Evolutionary conservation across 2,888 invertebrate genomes (phyloP).

Genomic region (Anarsia innoxiella): DNA sequence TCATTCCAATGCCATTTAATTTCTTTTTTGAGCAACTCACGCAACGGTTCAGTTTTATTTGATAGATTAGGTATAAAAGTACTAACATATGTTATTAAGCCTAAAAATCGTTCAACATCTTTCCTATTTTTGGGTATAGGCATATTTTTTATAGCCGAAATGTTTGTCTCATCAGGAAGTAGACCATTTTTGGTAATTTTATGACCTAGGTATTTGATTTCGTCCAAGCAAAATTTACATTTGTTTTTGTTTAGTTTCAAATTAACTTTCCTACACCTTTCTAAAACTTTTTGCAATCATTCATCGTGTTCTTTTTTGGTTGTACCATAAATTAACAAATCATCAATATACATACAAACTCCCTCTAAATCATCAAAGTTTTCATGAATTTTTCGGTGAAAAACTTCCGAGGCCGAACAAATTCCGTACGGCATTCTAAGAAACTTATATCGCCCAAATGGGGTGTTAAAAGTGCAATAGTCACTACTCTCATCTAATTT

Average conservation of each 20-base stretch:
- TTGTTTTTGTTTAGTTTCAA: slow-evolving; percentile 4
- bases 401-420: slow-evolving; percentile 9
- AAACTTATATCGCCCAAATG: slow-evolving; percentile 7
- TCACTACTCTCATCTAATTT: slow-evolving; percentile 3
- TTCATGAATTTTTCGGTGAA: slow-evolving; percentile 5
- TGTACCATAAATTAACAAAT: slow-evolving; percentile 7
- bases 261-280: slow-evolving; percentile 1
- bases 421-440: slow-evolving; percentile 10
- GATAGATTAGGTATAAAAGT: slow-evolving; percentile 7
- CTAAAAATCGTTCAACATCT: slow-evolving; percentile 6
- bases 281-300: slow-evolving; percentile 1
- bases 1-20: slow-evolving; percentile 9
- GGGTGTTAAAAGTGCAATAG: slow-evolving; percentile 13
- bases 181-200: slow-evolving; percentile 9
- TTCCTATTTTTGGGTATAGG: slow-evolving; percentile 6
- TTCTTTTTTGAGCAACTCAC: slow-evolving; percentile 5
- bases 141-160: slow-evolving; percentile 7
- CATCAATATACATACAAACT: slow-evolving; percentile 5
- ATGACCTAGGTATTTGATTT: slow-evolving; percentile 10
- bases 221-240: slow-evolving; percentile 1
- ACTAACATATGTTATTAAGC: slow-evolving; percentile 6
- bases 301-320: slow-evolving; percentile 7
- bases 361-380: slow-evolving; percentile 10
- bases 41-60: slow-evolving; percentile 4
- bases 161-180: slow-evolving; percentile 6